A percentile compares a stretch with the other conserved stretches of the same genome.
These are phyloP conservation scores for Epinephelus malabaricus DNA, from an alignment of 2,797 vertebrate species.

Conservation along the genomic window DNA sequence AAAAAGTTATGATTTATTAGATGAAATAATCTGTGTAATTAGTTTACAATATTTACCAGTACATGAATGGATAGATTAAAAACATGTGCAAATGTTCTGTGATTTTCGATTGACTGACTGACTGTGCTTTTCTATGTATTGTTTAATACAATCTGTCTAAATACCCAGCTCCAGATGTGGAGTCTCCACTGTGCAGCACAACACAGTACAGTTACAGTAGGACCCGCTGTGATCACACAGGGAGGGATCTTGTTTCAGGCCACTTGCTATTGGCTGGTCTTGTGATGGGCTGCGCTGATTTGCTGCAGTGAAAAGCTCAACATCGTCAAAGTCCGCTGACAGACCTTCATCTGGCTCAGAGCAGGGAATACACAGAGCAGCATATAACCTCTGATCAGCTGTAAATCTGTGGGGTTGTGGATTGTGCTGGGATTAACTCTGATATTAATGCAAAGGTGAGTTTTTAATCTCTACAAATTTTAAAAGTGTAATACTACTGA, in stretches of 20 bases:
- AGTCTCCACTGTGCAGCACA: background rate
- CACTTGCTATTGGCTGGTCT: constrained; percentile 75
- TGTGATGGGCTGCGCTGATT: constrained; percentile 68
- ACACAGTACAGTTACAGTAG: background rate
- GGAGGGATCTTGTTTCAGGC: constrained; percentile 55
- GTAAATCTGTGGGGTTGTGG: background rate
- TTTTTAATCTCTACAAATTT: rapidly evolving
- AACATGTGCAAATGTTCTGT: background rate
- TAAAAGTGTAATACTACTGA: background rate
- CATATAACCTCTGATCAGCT: background rate
- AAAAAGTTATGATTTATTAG: rapidly evolving
- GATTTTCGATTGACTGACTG: no score
- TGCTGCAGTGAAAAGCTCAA: constrained; percentile 59
- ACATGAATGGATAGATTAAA: background rate
- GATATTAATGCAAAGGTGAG: constrained; percentile 47
- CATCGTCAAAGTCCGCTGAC: constrained; percentile 61
- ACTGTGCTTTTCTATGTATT: background rate
- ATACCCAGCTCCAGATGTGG: constrained; percentile 27
- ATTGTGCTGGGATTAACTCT: background rate
- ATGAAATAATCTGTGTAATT: background rate
- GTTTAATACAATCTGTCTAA: background rate
- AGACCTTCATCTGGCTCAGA: constrained; percentile 36
- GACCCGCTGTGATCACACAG: constrained; percentile 7
- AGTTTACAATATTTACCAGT: background rate
- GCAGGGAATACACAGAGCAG: background rate